phyloP scores from a whole-genome alignment of 2,797 vertebrate species.

The Vespertilio murinus region DNA sequence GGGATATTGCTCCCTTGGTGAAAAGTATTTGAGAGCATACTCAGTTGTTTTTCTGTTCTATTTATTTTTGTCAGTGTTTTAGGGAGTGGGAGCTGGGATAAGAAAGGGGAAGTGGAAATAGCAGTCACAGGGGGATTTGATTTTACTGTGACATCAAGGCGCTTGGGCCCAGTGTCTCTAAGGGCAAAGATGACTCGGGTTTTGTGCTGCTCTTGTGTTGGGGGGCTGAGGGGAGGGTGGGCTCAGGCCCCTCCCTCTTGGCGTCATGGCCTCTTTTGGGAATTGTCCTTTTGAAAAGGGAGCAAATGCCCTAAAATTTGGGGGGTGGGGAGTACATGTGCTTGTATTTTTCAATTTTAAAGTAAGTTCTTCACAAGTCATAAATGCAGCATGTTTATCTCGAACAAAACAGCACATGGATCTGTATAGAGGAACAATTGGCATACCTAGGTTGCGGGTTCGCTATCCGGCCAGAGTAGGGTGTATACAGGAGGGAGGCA shows the following conservation, averaged over 20 bases:
- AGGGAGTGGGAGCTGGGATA: not conserved
- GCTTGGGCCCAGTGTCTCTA: not conserved
- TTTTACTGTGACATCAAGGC: not conserved
- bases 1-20: too few relatives aligned
- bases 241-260: not conserved
- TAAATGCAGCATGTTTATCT: not conserved
- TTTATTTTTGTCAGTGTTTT: not conserved
- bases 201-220: not conserved
- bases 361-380: not conserved
- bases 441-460: not conserved
- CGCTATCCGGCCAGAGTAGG: not conserved
- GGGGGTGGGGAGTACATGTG: not conserved
- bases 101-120: not conserved
- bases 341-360: not conserved
- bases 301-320: not conserved
- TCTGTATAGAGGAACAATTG: not conserved
- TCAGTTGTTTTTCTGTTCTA: not conserved
- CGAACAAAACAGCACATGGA: not conserved
- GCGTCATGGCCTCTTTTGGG: not conserved
- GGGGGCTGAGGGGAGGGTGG: too few relatives aligned
- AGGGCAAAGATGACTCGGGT: not conserved
- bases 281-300: not conserved
- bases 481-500: not conserved
- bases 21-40: not conserved
- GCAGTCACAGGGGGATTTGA: not conserved